Evolutionary conservation across 2,888 invertebrate species (phyloP).

Genomic region (Cyaniris semiargus): DNA sequence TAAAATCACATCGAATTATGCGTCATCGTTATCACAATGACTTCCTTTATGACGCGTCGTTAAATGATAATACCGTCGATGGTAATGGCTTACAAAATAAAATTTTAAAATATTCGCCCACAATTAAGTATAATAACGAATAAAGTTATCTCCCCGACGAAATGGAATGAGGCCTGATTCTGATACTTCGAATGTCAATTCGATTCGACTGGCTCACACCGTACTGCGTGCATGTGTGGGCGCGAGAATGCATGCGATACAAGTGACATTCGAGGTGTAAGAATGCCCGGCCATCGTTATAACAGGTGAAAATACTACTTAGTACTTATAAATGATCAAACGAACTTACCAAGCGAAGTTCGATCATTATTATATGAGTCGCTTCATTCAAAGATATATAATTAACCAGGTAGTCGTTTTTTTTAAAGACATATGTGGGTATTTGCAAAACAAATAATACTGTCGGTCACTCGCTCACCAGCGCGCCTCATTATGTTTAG

Average conservation of each 20-base stretch:
- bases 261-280: too few species aligned
- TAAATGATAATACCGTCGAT: conserved; percentile 28
- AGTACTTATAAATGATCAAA: too few species aligned
- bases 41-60: conserved; percentile 32
- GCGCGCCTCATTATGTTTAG: too few species aligned
- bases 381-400: too few species aligned
- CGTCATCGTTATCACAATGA: conserved; percentile 30
- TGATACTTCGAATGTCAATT: neutral
- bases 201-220: neutral
- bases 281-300: too few species aligned
- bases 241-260: neutral
- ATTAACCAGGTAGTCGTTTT: too few species aligned
- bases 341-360: too few species aligned
- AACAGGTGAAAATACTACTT: neutral
- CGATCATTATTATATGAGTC: too few species aligned
- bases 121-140: conserved; percentile 5
- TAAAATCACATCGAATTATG: conserved; percentile 33
- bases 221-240: neutral
- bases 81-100: conserved; percentile 30
- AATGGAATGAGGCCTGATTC: neutral
- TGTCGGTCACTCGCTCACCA: too few species aligned
- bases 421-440: too few species aligned
- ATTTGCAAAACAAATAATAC: too few species aligned
- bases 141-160: neutral
- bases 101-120: conserved; percentile 23